Evolutionary conservation across 2,797 vertebrate species (phyloP), one percentile per base, ranked within the genome.

Genomic region (Eulemur rubriventer): DNA sequence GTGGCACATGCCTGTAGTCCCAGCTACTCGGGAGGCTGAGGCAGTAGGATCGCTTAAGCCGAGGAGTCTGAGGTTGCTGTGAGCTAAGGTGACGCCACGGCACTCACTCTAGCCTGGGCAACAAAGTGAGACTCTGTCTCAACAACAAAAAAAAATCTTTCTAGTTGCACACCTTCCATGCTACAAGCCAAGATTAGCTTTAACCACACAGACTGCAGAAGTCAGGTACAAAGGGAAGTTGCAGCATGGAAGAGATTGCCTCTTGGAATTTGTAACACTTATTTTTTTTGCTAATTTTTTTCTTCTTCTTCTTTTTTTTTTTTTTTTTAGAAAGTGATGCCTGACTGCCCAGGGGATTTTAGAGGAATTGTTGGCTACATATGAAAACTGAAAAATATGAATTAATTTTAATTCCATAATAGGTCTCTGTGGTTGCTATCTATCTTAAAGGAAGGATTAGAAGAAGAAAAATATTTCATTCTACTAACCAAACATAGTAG

Each of bases 331-430:
- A 95, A 96, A 55, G 72, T 89, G 97, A 98, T 94, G 76, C 89
- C 38, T 72, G 70, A 10, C 3, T 26, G 48, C 48, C 95, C 86
- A 88, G 87, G 76, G 61, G 46, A 96, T 18, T 97, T 96, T 84
- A 93, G 22, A 96, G 41, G 95, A 97, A 97, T 97, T 98, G 43
- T 93, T 98, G 59, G 41, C 35, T 98, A 96, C 95, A 88, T 80
- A 80, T 22, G 90, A 96, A 94, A 92, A 90, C 67, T 96, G 76
- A 95, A 98, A 98, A 98, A 97, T 38, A 96, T n/a, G 91, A 98
- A 97, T 91, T 93, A 84, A 94, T 97, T 98, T 97, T 98, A 98
- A 98, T 97, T 98, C 94, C 33, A 67, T 98, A 98, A 97, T 95
- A 92, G 38, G 61, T 85, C 93, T 96, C 85, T 97, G 96, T 20